These are phyloP conservation scores for Paramormyrops hopkinsi DNA, from an alignment of 2,797 vertebrate genomes.

Conservation along the genomic window DNA sequence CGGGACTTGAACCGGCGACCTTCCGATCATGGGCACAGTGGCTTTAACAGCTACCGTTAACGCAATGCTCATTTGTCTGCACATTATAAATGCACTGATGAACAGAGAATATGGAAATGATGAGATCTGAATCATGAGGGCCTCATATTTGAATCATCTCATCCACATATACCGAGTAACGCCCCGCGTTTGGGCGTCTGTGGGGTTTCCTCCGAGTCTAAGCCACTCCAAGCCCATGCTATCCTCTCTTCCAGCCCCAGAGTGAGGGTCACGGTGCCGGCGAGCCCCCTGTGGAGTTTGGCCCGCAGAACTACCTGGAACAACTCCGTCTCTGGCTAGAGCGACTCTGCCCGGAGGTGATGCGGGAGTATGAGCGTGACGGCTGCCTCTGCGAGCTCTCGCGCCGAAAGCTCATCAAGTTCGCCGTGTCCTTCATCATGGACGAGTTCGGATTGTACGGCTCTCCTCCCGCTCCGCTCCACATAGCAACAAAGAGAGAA, in stretches of 20 bases:
- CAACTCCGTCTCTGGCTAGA: conserved; percentile 26
- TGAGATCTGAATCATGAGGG: neutral
- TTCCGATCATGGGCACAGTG: neutral
- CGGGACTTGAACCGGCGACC: neutral
- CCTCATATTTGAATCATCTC: neutral
- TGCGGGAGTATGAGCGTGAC: conserved; percentile 28
- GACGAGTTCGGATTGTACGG: conserved; percentile 30
- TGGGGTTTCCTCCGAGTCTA: neutral
- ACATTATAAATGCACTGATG: neutral
- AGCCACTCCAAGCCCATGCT: neutral
- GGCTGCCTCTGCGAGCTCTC: conserved; percentile 29
- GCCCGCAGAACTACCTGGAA: conserved; percentile 22
- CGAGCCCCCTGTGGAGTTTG: conserved; percentile 13
- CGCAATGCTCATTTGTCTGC: neutral
- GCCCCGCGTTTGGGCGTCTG: neutral
- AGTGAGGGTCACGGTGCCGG: neutral
- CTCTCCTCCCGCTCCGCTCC: neutral
- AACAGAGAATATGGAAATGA: neutral
- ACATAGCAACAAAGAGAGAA: neutral
- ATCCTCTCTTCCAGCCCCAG: neutral
- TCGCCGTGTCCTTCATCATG: conserved; percentile 30
- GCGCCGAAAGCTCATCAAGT: conserved; percentile 30
- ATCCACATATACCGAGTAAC: neutral
- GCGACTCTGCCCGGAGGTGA: conserved; percentile 26
- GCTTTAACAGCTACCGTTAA: neutral